Percentiles rank a stretch among this genome's conserved stretches.
Evolutionary conservation across 2,888 invertebrate genomes (phyloP).

Genomic region (Idaea aversata): DNA sequence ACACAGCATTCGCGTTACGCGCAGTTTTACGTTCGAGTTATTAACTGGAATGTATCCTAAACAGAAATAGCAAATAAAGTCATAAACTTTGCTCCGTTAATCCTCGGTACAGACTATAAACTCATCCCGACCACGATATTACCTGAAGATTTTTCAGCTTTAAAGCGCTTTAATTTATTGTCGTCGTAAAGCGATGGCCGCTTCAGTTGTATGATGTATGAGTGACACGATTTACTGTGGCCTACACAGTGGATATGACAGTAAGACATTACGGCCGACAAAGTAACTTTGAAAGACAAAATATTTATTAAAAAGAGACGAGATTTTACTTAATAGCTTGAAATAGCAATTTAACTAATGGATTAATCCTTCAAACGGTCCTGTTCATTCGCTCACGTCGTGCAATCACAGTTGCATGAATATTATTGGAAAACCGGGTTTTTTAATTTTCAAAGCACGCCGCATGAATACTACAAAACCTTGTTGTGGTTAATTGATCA

Average conservation of each 20-base stretch:
- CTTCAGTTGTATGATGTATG: conserved; percentile 54
- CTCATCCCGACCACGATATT: conserved; percentile 37
- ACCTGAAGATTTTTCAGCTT: conserved; percentile 51
- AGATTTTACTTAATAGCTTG: too few relatives aligned
- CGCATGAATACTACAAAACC: too few relatives aligned
- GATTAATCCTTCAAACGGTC: too few relatives aligned
- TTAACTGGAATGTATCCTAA: conserved; percentile 7
- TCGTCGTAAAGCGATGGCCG: conserved; percentile 59
- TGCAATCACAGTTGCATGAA: too few relatives aligned
- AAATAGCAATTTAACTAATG: too few relatives aligned
- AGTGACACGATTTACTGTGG: conserved; percentile 13
- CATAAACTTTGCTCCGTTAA: conserved; percentile 25
- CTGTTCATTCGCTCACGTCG: too few relatives aligned
- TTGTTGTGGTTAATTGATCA: too few relatives aligned
- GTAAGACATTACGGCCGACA: neutral
- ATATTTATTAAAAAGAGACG: too few relatives aligned
- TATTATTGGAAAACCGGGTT: too few relatives aligned
- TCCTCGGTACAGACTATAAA: conserved; percentile 32
- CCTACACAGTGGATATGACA: neutral
- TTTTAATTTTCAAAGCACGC: too few relatives aligned
- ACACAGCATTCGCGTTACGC: neutral
- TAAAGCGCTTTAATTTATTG: conserved; percentile 59
- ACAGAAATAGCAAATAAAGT: conserved; percentile 27
- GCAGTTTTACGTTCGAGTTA: neutral
- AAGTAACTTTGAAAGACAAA: neutral